Evolutionary conservation across 1,140 invertebrate genomes (phyloP), one percentile per base, ranked within the genome.

Genomic region (Zaprionus ornatus): DNA sequence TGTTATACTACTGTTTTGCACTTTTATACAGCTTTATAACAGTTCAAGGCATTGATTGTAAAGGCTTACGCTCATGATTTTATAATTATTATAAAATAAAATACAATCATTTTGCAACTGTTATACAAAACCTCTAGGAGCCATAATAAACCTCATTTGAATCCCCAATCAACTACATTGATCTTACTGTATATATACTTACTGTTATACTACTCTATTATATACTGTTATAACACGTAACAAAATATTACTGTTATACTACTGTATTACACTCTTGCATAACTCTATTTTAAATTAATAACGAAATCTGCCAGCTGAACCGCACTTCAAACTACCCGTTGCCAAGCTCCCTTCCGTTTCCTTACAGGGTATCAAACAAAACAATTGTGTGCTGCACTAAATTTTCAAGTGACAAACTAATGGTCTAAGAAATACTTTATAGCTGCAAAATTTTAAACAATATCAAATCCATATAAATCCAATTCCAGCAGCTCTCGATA

Each of bases 331-430:
- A 12, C 19, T 50, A 50, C 17, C 10, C 12, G 6, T 4, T 17
- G 0, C 0, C n/a, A 45, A 1, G 3, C 9, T 4, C n/a, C 3
- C 45, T 4, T 21, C 17, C 42, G 42, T 3, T 13, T 29, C 27
- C 42, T 25, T 54, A 25, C 27, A 71, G 74, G 55, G 68, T 71
- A 76, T 54, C 57, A 40, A 80, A 45, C 80, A 57, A 83, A 88
- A 69, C 73, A 83, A 78, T 78, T 83, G 74, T 40, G 40, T 77
- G 21, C 57, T 29, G 42, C 75, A 87, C 83, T 88, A 90, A 88
- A 88, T 88, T 88, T 84, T 81, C 85, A 88, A 88, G 84, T 88
- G 85, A 84, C 84, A 88, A 88, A 88, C 84, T 88, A 88, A 88
- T 88, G 84, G 84, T 79, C 85, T 90, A 88, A 88, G 85, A 88